A percentile compares a stretch with the other conserved stretches of the same genome.
These are phyloP conservation scores for Lanistes nyassanus DNA, from an alignment of 1,140 invertebrate genomes.

Conservation along the genomic window DNA sequence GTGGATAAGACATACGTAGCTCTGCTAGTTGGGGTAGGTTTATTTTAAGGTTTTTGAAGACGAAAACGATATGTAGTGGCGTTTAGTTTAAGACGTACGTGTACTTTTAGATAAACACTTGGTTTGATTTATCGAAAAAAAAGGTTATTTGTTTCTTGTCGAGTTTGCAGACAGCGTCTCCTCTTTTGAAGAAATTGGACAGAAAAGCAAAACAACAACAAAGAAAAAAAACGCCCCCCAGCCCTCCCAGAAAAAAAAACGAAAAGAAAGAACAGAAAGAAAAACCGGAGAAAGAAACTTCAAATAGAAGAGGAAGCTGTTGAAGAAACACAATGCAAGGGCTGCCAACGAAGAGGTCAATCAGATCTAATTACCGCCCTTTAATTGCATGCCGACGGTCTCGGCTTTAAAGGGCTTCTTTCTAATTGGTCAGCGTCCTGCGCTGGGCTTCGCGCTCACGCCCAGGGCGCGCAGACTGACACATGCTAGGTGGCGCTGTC, in stretches of 20 bases:
- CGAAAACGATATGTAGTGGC: too few species aligned
- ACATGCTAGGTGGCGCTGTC: constrained; percentile 7
- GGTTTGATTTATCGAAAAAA: neutral
- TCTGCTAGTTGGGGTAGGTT: too few species aligned
- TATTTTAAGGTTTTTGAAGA: too few species aligned
- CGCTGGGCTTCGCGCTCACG: constrained; percentile 9
- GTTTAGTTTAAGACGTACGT: too few species aligned
- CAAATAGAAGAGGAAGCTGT: neutral
- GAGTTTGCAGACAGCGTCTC: neutral
- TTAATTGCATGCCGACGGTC: constrained; percentile 20
- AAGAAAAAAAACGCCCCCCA: neutral
- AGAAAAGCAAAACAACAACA: neutral
- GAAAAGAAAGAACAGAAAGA: neutral
- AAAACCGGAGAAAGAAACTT: neutral
- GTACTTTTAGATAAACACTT: too few species aligned
- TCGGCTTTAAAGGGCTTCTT: neutral
- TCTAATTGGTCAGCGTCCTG: constrained; percentile 17
- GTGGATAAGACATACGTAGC: too few species aligned
- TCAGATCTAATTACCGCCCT: constrained; percentile 20
- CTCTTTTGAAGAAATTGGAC: neutral
- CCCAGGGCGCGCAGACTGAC: neutral
- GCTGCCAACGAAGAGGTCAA: neutral
- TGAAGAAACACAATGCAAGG: neutral
- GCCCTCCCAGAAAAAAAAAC: neutral
- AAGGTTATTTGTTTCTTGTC: neutral